Conservation (phyloP, 1,140 invertebrate species). For the Solen grandis region DNA sequence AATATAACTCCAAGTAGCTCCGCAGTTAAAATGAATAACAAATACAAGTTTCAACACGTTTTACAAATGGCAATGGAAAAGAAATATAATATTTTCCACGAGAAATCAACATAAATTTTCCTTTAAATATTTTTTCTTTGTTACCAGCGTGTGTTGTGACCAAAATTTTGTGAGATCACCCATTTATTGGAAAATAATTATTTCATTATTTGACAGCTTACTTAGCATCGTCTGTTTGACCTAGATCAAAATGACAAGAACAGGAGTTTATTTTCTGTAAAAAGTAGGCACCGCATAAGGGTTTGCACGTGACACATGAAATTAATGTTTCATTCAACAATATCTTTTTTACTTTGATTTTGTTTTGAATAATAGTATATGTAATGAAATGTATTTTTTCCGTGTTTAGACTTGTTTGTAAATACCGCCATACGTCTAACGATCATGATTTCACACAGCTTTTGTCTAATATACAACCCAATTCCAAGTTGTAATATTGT, state of each 20-base stretch:
- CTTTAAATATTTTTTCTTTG: background rate
- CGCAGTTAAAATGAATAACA: conserved; percentile 33
- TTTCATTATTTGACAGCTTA: background rate
- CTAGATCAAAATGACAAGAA: background rate
- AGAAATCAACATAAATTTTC: background rate
- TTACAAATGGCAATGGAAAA: background rate
- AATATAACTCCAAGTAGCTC: conserved; percentile 52
- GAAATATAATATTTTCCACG: background rate
- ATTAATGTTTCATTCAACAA: too few relatives aligned
- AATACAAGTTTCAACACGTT: background rate
- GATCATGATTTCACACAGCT: too few relatives aligned
- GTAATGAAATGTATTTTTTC: background rate
- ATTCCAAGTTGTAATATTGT: too few relatives aligned
- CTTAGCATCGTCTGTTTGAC: background rate
- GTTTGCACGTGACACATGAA: too few relatives aligned
- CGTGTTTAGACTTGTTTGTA: background rate
- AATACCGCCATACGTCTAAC: background rate
- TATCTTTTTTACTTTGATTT: background rate
- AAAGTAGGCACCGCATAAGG: too few relatives aligned
- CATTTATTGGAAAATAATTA: background rate
- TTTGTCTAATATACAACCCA: too few relatives aligned
- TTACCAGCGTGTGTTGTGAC: background rate
- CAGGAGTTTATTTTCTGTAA: background rate
- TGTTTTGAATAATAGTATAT: background rate
- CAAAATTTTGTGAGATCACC: background rate